These are phyloP conservation scores for Micromesistius poutassou DNA, from an alignment of 2,797 vertebrate species.

Conservation along the genomic window DNA sequence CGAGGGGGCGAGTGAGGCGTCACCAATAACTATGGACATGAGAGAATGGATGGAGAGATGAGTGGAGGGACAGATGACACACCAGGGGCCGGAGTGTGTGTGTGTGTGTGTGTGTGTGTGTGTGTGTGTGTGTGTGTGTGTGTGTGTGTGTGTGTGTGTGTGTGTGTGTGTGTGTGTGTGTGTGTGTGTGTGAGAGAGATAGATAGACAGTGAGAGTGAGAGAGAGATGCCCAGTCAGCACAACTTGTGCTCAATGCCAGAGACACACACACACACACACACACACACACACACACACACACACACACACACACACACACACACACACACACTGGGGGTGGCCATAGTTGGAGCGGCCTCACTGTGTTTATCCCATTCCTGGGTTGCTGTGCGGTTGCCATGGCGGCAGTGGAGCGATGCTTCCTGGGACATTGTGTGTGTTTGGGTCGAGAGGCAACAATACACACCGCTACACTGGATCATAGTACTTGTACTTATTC, in stretches of 20 bases:
- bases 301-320: conserved; percentile 20
- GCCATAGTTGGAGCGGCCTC: conserved; percentile 57
- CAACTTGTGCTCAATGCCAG: conserved; percentile 56
- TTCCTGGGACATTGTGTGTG: conserved; percentile 61
- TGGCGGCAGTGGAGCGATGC: conserved; percentile 46
- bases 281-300: conserved; percentile 13
- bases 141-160: background rate
- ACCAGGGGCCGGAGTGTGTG: background rate
- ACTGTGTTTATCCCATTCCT: conserved; percentile 70
- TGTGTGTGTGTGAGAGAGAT: background rate
- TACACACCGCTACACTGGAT: conserved; percentile 28
- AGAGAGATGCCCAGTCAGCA: conserved; percentile 63
- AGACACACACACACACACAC: conserved; percentile 26
- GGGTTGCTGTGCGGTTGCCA: conserved; percentile 66
- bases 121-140: background rate
- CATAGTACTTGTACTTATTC: background rate
- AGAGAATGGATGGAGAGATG: background rate
- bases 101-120: too few relatives aligned
- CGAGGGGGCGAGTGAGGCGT: background rate
- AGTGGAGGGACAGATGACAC: background rate
- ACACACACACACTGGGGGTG: conserved; percentile 31
- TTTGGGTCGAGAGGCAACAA: conserved; percentile 56
- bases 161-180: too few relatives aligned
- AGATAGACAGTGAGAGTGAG: conserved; percentile 25
- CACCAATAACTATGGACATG: background rate